Evolutionary conservation across 2,888 invertebrate genomes (phyloP).

Genomic region (Spilarctia lutea): DNA sequence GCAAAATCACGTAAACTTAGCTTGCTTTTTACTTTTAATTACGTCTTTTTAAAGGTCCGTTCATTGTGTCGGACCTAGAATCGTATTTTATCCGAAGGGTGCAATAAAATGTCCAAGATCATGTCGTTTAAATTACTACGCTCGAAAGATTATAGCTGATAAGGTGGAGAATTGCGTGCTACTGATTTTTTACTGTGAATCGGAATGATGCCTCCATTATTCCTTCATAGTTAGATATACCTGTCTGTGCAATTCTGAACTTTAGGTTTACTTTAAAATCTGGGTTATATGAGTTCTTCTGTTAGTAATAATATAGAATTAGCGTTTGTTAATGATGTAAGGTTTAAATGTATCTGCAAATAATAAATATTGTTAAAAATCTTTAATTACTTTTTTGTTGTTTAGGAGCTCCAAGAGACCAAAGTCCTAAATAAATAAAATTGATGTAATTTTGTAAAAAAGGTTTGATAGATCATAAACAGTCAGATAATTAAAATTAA

Average conservation of each 20-base stretch:
- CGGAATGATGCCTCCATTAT: neutral
- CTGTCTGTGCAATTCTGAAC: neutral
- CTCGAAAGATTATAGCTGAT: neutral
- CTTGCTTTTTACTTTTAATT: neutral
- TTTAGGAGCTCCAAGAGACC: no score
- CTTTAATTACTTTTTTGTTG: no score
- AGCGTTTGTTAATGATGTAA: no score
- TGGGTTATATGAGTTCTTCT: no score
- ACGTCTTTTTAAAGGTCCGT: neutral
- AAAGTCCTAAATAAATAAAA: no score
- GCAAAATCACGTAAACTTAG: neutral
- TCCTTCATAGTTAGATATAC: neutral
- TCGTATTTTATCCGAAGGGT: neutral
- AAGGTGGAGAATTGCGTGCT: neutral
- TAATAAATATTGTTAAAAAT: no score
- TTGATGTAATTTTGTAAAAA: no score
- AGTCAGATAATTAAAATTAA: no score
- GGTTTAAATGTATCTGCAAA: no score
- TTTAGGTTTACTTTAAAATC: no score
- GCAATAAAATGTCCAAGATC: neutral
- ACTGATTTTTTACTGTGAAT: neutral
- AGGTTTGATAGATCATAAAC: no score
- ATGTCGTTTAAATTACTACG: neutral
- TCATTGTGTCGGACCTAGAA: neutral
- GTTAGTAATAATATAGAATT: no score